Base-by-base conservation (phyloP, 2,113 vertebrate species). In the Ivindomyrus marchei region DNA sequence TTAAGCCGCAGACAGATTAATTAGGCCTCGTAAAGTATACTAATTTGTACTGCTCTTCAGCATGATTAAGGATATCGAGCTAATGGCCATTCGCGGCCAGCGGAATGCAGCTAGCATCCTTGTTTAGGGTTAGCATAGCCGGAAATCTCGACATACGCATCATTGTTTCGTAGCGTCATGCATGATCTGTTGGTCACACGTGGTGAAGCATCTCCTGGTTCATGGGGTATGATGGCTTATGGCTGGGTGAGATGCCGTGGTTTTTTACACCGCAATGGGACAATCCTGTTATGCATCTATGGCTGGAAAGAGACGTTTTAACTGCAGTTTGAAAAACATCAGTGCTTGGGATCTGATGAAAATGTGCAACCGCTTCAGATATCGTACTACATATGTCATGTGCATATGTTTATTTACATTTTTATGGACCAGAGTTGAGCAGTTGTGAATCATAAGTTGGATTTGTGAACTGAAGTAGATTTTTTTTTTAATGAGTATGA, bases 1-100 rank as follows among this genome's bases (percentile, higher is more conserved):
- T 80, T 80, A 39, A 17, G 70, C 36, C 4, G 0, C 31, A 15
- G 70, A 39, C 31, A 80, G 74, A 80, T 80, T 80, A 42, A 80
- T 80, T 42, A 19, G 31, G 31, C 74, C 74, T 42, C 42, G 36
- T 80, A 19, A 80, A 39, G 36, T 80, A 39, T 80, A 42, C 74
- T 80, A 80, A 80, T 80, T 80, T 80, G 74, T 42, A 80, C 74
- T 15, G 74, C 74, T 80, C 74, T 80, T 42, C 74, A 42, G 74
- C 36, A 17, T 36, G 74, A 80, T 42, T 80, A 80, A 80, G 36
- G 31, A 42, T 80, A 42, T 80, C 13, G 36, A 42, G 74, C 9
- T 70, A 31, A 70, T 31, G 62, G 62, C n/a, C 24, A 27, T 39
- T 77, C 2, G 11, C 15, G 31, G 17, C 17, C 36, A 80, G 31